Evolutionary conservation across 2,113 vertebrate species (phyloP).

Genomic region (Coptodon bakossiorum): DNA sequence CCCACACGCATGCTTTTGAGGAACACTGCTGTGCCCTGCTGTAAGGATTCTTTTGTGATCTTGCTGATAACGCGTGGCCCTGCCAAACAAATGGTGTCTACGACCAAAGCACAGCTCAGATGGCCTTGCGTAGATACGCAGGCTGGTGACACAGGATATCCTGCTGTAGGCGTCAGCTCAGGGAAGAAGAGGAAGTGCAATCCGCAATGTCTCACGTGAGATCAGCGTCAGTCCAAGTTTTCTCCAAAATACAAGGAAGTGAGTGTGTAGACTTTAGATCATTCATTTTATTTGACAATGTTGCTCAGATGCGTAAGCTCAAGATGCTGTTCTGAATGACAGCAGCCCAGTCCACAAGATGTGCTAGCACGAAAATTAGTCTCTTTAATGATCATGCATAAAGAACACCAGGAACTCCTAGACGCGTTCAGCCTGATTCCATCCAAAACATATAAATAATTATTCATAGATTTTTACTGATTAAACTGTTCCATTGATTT

Average conservation of each 20-base stretch:
- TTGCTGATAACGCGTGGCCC: neutral
- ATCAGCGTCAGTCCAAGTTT: neutral
- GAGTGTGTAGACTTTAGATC: neutral
- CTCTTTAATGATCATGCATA: neutral
- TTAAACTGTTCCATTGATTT: neutral
- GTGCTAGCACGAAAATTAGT: fast-evolving
- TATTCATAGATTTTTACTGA: neutral
- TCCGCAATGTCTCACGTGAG: neutral
- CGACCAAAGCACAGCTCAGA: neutral
- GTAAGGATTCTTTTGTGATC: neutral
- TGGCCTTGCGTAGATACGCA: neutral
- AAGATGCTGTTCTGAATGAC: neutral
- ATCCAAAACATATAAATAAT: neutral
- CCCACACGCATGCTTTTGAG: neutral
- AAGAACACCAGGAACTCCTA: neutral
- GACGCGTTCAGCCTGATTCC: neutral
- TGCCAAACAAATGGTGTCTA: neutral
- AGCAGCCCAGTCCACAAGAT: neutral
- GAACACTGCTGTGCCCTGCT: neutral
- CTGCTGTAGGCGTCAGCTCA: conserved; percentile 10
- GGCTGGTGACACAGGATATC: conserved; percentile 51
- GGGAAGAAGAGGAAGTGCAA: conserved; percentile 38
- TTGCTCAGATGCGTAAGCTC: neutral
- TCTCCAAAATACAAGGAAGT: neutral
- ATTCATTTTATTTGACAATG: neutral